Evolutionary conservation across 2,797 vertebrate genomes (phyloP).

Genomic region (Onychomys arenicola): DNA sequence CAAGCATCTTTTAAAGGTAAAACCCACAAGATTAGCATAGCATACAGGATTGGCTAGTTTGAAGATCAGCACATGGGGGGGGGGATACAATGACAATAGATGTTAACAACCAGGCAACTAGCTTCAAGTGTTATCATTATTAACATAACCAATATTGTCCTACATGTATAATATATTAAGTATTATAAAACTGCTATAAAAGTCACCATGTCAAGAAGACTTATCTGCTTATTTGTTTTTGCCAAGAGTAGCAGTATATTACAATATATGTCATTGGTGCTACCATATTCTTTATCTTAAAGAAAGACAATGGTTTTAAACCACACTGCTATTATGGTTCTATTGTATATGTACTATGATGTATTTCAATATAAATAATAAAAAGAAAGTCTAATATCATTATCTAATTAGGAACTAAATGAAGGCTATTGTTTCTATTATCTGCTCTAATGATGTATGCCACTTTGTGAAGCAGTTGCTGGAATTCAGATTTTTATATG

Average conservation of each 20-base stretch:
- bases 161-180: neutral
- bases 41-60: no score
- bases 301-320: slow-evolving; percentile 14
- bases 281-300: neutral
- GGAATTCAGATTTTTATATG: neutral
- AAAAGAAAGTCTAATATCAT: neutral
- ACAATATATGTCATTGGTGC: neutral
- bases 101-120: neutral
- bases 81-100: neutral
- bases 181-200: neutral
- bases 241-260: neutral
- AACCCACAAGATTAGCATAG: no score
- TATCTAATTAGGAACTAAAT: neutral
- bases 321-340: neutral
- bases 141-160: neutral
- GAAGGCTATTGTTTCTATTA: neutral
- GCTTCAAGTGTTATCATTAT: neutral
- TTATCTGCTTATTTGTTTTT: slow-evolving; percentile 18
- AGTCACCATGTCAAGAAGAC: neutral
- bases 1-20: no score
- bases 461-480: neutral
- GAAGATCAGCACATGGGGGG: no score
- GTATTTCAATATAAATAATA: slow-evolving; percentile 11
- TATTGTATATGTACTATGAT: neutral
- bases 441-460: neutral